phyloP scores from a whole-genome alignment of 2,113 vertebrate species.

The Neotragus pygmaeus region DNA sequence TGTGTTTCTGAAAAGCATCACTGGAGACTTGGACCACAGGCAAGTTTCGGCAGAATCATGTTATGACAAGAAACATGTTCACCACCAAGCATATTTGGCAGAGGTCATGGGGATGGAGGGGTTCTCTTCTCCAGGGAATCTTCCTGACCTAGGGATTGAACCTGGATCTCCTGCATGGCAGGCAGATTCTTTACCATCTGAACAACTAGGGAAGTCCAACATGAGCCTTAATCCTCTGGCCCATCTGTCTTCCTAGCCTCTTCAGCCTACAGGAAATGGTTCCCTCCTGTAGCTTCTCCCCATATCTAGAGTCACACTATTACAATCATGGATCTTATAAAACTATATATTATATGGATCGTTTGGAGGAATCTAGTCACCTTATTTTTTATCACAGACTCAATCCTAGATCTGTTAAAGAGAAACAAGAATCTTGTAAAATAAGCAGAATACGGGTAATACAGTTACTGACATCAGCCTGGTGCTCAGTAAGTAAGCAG shows the following conservation, averaged over 20 bases:
- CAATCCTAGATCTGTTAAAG: not conserved
- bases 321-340: not conserved
- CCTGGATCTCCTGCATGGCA: not conserved
- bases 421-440: not conserved
- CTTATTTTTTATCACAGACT: not conserved
- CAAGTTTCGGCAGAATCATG: fast-evolving
- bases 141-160: not conserved
- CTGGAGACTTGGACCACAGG: not conserved
- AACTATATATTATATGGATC: not conserved
- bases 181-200: not conserved
- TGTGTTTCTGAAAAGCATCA: not conserved
- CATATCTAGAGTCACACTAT: not conserved
- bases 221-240: not conserved
- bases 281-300: not conserved
- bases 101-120: not conserved
- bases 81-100: not conserved
- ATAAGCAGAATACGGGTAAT: not conserved
- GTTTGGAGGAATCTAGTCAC: not conserved
- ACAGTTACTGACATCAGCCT: not conserved
- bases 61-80: not conserved
- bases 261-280: not conserved
- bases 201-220: not conserved
- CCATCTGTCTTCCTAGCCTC: not conserved
- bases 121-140: not conserved
- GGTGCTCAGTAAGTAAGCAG: not conserved